Evolutionary conservation across 2,888 invertebrate species (phyloP), one percentile per base, ranked within the genome.

Genomic region (Drosophila aldrichi): DNA sequence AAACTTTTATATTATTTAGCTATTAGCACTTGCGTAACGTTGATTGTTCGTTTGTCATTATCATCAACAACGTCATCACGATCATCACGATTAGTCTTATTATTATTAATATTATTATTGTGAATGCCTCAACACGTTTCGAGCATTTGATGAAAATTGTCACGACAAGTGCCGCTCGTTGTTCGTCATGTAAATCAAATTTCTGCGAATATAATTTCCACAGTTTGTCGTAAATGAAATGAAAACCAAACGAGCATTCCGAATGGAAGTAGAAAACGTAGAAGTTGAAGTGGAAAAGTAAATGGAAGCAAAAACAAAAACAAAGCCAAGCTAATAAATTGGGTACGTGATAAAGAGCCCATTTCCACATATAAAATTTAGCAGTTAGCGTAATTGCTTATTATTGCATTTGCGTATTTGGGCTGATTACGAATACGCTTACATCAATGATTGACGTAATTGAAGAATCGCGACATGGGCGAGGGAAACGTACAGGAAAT

Each of bases 101-200:
- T 41, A 48, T 68, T 64, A 44, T 56, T 41, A 48, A 65, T 64
- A 61, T 62, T 58, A 8, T 8, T 32, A 44, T 43, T 61, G 72
- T 44, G 36, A 81, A 69, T 74, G 77, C 87, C 65, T 36, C 74
- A 83, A 69, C 82, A 82, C 87, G 82, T 83, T 81, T 64, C 41
- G 5, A 46, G 38, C 22, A 38, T 46, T 61, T 71, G 61, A 61
- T 77, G 67, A 58, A 68, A 77, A 77, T 74, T 77, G 86, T 82
- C 88, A 83, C 86, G 82, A 83, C 74, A 86, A 81, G 87, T 84
- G 85, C 52, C 59, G 68, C 58, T 69, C 60, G 55, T 48, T 58
- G 66, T 46, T 62, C 55, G 52, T 64, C 69, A 70, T 79, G 79
- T 76, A 86, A 88, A 86, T 88, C 88, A 88, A 88, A 58, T 65